Base-by-base conservation (phyloP, 2,888 invertebrate species). In the Clostera curtula region DNA sequence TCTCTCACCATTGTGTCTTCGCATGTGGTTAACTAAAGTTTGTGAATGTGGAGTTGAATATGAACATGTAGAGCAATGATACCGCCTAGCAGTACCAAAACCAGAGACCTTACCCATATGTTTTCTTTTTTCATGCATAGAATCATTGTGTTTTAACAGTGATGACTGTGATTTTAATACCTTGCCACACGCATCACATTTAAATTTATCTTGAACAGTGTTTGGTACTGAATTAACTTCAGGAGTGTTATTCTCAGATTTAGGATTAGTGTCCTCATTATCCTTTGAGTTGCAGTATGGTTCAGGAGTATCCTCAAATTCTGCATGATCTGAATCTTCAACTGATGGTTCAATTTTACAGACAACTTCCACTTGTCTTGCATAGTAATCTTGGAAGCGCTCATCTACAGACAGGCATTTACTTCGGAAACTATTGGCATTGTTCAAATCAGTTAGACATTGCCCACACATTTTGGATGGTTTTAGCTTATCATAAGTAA, bases 1-100 rank as follows among this genome's bases (percentile, higher is more conserved):
- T 23, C 70, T 57, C 24, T 80, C 75, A 10, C 84, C 84, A 43
- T 73, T 74, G 42, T 84, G 84, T 19, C 66, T 62, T 34, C 82
- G 59, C 62, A 73, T 69, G 35, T 85, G 84, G 39, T 84, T 80
- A 1, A 74, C 69, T 23, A 84, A 50, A 16, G 82, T 83, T 38
- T 84, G 83, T 26, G 82, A 80, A 42, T 83, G 76, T 2, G 71
- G 79, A 8, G 84, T 76, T 11, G 60, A 62, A 35, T 84, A 85
- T 6, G 64, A 34, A 46, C 84, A 85, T 38, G 60, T 56, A n/a
- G 67, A 66, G 37, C 84, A 85, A 36, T 80, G 72, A 37, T 82
- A 82, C 6, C 62, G 56, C 16, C 80, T 58, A 5, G 56, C 48
- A 7, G 54, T 41, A 13, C 83, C 82, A 57, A 52, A 71, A 2